Base-by-base conservation (phyloP, 2,113 vertebrate species). In the Rhinolophus ferrumequinum region DNA sequence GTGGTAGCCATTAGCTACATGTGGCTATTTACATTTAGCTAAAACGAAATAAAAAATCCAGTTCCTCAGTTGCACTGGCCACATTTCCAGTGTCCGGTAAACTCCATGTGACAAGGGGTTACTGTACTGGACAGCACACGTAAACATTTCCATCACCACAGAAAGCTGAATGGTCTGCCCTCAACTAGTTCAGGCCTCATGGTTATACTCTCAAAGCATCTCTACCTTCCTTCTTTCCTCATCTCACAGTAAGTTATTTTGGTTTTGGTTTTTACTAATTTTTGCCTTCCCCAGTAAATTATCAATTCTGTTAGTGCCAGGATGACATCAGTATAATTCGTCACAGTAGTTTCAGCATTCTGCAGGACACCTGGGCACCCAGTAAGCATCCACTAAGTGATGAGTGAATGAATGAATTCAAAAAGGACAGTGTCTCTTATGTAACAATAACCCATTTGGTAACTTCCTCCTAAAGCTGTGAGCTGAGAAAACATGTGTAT, bases 41-140 rank as follows among this genome's bases (percentile, higher is more conserved):
- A 41, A 83, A 77, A 38, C 38, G 30, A 38, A 62, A 5, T 76
- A 87, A 72, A 44, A 67, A 60, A 50, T 30, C 33, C 30, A 16
- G 26, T 47, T 80, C 44, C 38, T 83, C 3, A 9, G 6, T 41
- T 14, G 21, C 9, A 15, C 2, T 66, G 26, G 50, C 56, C 62
- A 84, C 50, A 30, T 33, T 82, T 38, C 70, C 41, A 21, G n/a
- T 47, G n/a, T 54, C 81, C 41, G 41, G 62, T 2, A 88, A 88
- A 62, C 18, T 16, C 0, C 76, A 8, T 1, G 30, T n/a, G 54
- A 72, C 3, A 5, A 21, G 33, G 33, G 6, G 8, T 67, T 47
- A 8, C 58, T 30, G 2, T 21, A 10, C 0, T 44, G 28, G 30
- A n/a, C 33, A 15, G 67, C 9, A 15, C 30, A n/a, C 26, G 15